Percentiles rank a stretch among this genome's conserved stretches.
Evolutionary conservation across 2,113 vertebrate genomes (phyloP).

Genomic region (Craseonycteris thonglongyai): DNA sequence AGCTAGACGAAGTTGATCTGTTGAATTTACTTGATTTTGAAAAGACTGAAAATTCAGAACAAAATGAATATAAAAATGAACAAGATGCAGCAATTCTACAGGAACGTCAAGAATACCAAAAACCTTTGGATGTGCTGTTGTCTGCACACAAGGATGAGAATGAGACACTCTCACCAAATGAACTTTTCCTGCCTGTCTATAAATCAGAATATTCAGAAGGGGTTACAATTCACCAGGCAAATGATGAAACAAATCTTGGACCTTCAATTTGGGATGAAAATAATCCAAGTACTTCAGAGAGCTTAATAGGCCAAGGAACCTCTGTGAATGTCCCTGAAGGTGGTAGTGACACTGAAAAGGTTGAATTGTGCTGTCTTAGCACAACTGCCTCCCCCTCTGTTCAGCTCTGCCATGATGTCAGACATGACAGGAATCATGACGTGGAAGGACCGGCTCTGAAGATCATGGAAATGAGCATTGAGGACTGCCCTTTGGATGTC

Average conservation of each 20-base stretch:
- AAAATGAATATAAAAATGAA: background rate
- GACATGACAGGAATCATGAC: background rate
- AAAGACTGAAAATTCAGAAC: background rate
- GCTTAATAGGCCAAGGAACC: background rate
- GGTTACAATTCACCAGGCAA: background rate
- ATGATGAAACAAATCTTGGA: background rate
- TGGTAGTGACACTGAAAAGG: constrained; percentile 51
- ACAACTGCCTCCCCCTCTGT: background rate
- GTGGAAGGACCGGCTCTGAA: constrained; percentile 25
- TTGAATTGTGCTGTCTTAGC: constrained; percentile 50
- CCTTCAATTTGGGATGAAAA: constrained; percentile 30
- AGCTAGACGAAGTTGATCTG: rapidly evolving
- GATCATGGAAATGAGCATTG: constrained; percentile 23
- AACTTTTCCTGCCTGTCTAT: background rate
- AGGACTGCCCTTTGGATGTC: background rate
- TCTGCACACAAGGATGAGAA: background rate
- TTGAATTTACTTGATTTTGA: background rate
- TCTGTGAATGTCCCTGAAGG: constrained; percentile 6
- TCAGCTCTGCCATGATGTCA: background rate
- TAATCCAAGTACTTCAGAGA: background rate
- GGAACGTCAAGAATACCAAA: constrained; percentile 42
- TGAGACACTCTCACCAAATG: rapidly evolving
- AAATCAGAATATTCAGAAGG: constrained; percentile 38
- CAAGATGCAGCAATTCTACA: background rate
- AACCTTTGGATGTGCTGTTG: background rate